These are phyloP conservation scores for Tinea pellionella DNA, from an alignment of 2,888 invertebrate species.

Conservation along the genomic window DNA sequence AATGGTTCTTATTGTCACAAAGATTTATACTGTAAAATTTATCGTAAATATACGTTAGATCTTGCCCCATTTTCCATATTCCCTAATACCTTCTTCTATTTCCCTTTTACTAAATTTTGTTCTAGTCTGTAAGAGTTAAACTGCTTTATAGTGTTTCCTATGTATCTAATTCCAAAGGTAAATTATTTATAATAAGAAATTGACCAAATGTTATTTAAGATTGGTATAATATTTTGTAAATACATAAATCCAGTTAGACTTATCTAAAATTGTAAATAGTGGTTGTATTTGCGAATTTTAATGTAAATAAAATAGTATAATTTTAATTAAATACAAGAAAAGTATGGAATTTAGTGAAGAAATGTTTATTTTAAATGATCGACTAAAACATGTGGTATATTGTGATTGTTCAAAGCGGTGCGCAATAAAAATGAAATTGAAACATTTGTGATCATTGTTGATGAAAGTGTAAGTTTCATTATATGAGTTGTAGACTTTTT, in stretches of 20 bases:
- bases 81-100: neutral
- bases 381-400: conserved; percentile 34
- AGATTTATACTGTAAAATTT: no score
- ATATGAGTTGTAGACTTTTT: conserved; percentile 69
- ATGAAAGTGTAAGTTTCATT: conserved; percentile 63
- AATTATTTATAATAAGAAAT: conserved; percentile 43
- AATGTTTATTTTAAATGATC: neutral
- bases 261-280: conserved; percentile 39
- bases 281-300: conserved; percentile 62
- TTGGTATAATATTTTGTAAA: conserved; percentile 23
- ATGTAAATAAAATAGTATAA: conserved; percentile 41
- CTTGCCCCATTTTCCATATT: neutral
- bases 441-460: conserved; percentile 67
- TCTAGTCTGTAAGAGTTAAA: conserved; percentile 4
- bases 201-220: conserved; percentile 65
- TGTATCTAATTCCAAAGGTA: neutral
- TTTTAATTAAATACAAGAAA: conserved; percentile 26
- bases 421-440: conserved; percentile 45
- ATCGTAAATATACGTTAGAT: neutral
- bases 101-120: neutral
- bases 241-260: conserved; percentile 2
- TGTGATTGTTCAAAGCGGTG: conserved; percentile 63
- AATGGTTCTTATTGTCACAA: no score
- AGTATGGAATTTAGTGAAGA: conserved; percentile 42
- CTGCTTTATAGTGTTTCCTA: conserved; percentile 11